These are phyloP conservation scores for Leptonema lineaticorne DNA, from an alignment of 1,140 invertebrate genomes.

Conservation along the genomic window DNA sequence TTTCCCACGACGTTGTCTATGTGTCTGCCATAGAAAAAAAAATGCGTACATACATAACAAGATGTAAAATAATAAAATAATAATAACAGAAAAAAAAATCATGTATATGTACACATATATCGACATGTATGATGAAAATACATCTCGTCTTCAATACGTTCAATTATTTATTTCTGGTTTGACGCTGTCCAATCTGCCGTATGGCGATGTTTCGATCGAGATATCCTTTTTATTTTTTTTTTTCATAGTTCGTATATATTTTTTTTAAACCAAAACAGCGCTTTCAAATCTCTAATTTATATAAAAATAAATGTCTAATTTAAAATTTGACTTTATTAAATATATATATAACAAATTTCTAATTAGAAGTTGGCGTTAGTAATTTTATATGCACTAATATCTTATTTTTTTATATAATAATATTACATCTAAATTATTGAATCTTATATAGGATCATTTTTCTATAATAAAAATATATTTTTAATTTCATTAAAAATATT, in stretches of 20 bases:
- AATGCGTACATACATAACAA: not conserved
- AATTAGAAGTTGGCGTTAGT: too few species aligned
- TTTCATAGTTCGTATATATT: not conserved
- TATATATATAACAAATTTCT: not conserved
- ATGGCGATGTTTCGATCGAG: not conserved
- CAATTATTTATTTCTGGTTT: not conserved
- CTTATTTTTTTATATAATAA: too few species aligned
- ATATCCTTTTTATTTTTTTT: not conserved
- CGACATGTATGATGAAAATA: too few species aligned
- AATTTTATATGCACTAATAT: too few species aligned
- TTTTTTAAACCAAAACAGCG: not conserved
- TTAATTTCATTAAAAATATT: too few species aligned
- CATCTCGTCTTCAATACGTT: slow-evolving; percentile 12
- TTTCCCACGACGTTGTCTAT: too few species aligned
- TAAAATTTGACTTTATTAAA: not conserved
- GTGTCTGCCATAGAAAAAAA: not conserved
- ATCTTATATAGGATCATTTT: too few species aligned
- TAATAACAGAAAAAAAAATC: too few species aligned
- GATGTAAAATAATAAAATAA: too few species aligned
- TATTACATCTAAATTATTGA: too few species aligned
- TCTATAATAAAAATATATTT: too few species aligned
- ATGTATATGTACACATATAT: too few species aligned
- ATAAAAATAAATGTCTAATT: not conserved
- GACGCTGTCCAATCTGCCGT: slow-evolving; percentile 7
- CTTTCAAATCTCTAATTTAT: not conserved